A percentile compares a stretch with the other conserved stretches of the same genome.
phyloP scores from a whole-genome alignment of 1,140 invertebrate species.

The Pseudomyrmex pallidus region DNA sequence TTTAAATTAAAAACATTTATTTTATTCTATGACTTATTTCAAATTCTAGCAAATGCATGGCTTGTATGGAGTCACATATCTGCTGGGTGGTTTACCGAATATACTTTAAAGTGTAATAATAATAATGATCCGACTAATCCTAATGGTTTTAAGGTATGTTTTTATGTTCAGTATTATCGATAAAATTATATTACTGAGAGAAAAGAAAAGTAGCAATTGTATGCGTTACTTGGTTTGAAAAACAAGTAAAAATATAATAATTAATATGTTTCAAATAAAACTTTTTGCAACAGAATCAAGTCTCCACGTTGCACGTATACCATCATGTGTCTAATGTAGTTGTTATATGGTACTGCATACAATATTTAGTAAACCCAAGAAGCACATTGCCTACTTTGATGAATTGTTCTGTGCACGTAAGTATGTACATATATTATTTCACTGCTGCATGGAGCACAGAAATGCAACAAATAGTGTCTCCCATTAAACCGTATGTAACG shows the following conservation, averaged over 20 bases:
- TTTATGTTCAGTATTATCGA: conserved; percentile 69
- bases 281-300: conserved; percentile 81
- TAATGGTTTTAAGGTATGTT: not conserved
- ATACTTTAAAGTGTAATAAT: conserved; percentile 34
- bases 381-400: rapidly evolving
- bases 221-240: too few species aligned
- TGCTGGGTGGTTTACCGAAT: conserved; percentile 66
- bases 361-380: conserved; percentile 72
- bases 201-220: too few species aligned
- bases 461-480: not conserved
- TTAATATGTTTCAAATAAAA: conserved; percentile 65
- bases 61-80: conserved; percentile 81
- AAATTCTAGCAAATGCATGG: conserved; percentile 80
- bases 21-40: conserved; percentile 77
- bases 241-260: too few species aligned
- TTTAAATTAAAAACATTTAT: conserved; percentile 86
- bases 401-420: conserved; percentile 22
- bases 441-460: not conserved
- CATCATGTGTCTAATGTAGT: conserved; percentile 89
- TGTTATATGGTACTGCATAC: conserved; percentile 87
- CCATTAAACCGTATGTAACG: conserved; percentile 20
- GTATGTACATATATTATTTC: conserved; percentile 48
- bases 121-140: not conserved
- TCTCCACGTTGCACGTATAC: conserved; percentile 88
- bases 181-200: conserved; percentile 63